phyloP scores from a whole-genome alignment of 2,888 invertebrate genomes.

The Ophraella communa region DNA sequence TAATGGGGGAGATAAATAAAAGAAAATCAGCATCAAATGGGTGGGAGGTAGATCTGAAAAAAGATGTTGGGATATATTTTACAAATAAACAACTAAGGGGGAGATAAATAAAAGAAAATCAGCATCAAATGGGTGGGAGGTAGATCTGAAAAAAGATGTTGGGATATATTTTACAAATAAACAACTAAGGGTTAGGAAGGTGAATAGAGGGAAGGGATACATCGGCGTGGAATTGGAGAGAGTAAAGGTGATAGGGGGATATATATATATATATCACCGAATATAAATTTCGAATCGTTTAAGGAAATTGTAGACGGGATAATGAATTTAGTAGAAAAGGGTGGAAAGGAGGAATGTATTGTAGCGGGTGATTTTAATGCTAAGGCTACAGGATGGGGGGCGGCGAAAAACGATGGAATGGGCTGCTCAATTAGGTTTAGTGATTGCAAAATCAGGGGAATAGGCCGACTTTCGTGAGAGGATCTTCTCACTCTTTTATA shows the following conservation, averaged over 20 bases:
- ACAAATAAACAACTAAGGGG: not conserved
- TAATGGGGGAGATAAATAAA: too few species aligned
- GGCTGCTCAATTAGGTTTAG: not conserved
- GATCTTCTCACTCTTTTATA: not conserved
- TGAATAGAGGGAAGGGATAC: not conserved
- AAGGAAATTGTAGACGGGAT: too few species aligned
- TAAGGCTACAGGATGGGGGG: too few species aligned
- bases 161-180: not conserved
- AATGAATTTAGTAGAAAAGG: too few species aligned
- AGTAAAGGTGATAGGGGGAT: too few species aligned
- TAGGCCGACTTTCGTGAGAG: not conserved
- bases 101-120: too few species aligned
- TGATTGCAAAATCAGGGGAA: not conserved
- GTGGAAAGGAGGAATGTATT: too few species aligned
- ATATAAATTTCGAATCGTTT: too few species aligned
- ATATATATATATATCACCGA: too few species aligned
- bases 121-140: not conserved
- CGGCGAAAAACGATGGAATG: not conserved
- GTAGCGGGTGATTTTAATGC: too few species aligned
- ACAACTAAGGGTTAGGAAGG: not conserved
- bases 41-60: not conserved
- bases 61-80: not conserved
- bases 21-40: not conserved
- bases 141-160: not conserved
- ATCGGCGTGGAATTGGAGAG: not conserved